These are phyloP conservation scores for Arenaria interpres DNA, from an alignment of 2,113 vertebrate genomes.

Conservation along the genomic window DNA sequence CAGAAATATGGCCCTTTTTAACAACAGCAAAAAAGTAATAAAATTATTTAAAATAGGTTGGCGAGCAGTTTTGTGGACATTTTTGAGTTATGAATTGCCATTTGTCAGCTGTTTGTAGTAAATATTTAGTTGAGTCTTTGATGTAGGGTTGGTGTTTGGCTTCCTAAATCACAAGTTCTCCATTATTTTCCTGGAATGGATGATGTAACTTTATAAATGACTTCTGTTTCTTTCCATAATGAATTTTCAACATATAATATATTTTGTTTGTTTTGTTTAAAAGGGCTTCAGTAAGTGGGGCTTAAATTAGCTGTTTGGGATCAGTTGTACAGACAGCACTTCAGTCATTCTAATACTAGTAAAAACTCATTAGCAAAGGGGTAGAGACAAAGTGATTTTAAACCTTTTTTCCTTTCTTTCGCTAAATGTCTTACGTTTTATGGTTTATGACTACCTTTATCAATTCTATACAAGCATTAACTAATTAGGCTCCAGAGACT, in stretches of 20 bases:
- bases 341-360: background rate
- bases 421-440: background rate
- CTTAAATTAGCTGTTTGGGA: conserved; percentile 3
- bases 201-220: conserved; percentile 12
- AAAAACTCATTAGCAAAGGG: background rate
- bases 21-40: background rate
- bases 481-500: background rate
- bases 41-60: conserved; percentile 18
- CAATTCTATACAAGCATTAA: background rate
- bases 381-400: background rate
- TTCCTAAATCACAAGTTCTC: conserved; percentile 26
- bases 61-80: background rate
- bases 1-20: background rate
- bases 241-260: conserved; percentile 7
- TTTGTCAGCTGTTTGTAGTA: conserved; percentile 48
- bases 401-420: background rate
- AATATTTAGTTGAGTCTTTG: conserved; percentile 28
- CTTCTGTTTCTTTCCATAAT: conserved; percentile 35
- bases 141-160: conserved; percentile 8
- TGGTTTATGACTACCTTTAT: background rate
- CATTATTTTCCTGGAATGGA: conserved; percentile 51
- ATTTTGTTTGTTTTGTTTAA: conserved; percentile 25
- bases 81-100: background rate
- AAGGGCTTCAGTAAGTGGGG: background rate
- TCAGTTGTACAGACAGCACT: background rate